Evolutionary conservation across 2,113 vertebrate species (phyloP).

Genomic region (Beaufortia kweichowensis): DNA sequence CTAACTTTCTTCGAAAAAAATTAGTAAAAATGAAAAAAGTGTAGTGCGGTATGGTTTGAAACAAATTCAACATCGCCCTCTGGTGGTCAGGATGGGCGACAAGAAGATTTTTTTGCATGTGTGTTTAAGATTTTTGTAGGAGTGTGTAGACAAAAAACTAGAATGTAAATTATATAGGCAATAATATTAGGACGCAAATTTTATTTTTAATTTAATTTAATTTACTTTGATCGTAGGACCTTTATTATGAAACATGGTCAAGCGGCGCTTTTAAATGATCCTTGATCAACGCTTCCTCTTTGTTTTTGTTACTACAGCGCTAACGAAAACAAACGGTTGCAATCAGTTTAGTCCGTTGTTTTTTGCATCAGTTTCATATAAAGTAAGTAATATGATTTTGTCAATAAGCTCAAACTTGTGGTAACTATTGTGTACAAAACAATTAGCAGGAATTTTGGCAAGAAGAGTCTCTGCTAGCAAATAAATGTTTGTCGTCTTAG

Average conservation of each 20-base stretch:
- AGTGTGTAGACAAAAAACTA: too few relatives aligned
- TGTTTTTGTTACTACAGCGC: neutral
- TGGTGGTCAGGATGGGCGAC: neutral
- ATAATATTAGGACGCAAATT: too few relatives aligned
- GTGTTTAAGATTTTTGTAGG: too few relatives aligned
- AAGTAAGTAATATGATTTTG: neutral
- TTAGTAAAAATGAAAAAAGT: too few relatives aligned
- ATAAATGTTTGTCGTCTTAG: neutral
- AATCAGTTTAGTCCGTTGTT: neutral
- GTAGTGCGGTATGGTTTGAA: too few relatives aligned
- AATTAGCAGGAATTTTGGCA: neutral
- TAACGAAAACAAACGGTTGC: neutral
- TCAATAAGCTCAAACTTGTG: neutral
- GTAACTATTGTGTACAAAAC: neutral
- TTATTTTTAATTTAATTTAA: too few relatives aligned
- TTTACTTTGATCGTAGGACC: neutral
- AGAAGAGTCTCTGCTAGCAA: neutral
- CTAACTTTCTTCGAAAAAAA: too few relatives aligned
- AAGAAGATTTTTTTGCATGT: too few relatives aligned
- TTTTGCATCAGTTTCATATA: neutral
- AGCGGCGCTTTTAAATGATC: conserved; percentile 42
- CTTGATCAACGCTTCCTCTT: neutral
- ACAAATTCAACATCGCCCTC: conserved; percentile 3
- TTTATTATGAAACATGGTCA: conserved; percentile 36
- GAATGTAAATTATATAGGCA: too few relatives aligned